A percentile compares a stretch with the other conserved stretches of the same genome.
These are phyloP conservation scores for Himalopsyche japonica DNA, from an alignment of 2,888 invertebrate genomes.

Conservation along the genomic window DNA sequence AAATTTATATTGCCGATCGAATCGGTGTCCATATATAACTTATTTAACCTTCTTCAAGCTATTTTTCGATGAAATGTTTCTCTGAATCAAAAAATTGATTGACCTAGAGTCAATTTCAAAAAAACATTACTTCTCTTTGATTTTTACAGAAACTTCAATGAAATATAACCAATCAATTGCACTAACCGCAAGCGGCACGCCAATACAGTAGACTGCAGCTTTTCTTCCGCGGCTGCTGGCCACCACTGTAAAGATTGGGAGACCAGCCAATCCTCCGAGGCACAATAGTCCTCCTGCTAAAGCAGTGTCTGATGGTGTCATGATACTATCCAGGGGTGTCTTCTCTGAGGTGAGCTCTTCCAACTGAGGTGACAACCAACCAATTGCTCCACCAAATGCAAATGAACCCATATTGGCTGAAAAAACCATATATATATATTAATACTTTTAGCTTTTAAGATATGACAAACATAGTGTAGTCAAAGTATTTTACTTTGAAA, in stretches of 20 bases:
- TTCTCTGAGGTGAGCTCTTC: conserved; percentile 7
- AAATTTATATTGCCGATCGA: too few species aligned
- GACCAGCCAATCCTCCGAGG: conserved; percentile 22
- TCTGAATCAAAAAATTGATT: too few species aligned
- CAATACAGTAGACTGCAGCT: conserved; percentile 28
- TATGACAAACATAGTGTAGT: too few species aligned
- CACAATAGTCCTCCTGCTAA: conserved; percentile 29
- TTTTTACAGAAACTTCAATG: too few species aligned
- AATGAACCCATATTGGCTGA: conserved; percentile 33
- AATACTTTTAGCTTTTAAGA: too few species aligned
- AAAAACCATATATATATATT: neutral
- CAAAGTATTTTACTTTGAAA: too few species aligned
- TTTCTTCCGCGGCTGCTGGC: conserved; percentile 31
- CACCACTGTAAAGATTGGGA: conserved; percentile 28
- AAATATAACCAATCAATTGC: too few species aligned
- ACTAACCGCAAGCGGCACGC: conserved; percentile 31
- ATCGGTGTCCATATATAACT: too few species aligned
- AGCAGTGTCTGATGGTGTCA: conserved; percentile 27
- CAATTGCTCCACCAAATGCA: conserved; percentile 33
- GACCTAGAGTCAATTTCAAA: too few species aligned
- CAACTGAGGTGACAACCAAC: conserved; percentile 38
- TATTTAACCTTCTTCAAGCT: too few species aligned
- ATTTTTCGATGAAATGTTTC: too few species aligned
- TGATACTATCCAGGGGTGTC: conserved; percentile 10
- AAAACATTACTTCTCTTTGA: too few species aligned